Conservation (phyloP, 2,888 invertebrate species). For the Tolmerus cingulatus region DNA sequence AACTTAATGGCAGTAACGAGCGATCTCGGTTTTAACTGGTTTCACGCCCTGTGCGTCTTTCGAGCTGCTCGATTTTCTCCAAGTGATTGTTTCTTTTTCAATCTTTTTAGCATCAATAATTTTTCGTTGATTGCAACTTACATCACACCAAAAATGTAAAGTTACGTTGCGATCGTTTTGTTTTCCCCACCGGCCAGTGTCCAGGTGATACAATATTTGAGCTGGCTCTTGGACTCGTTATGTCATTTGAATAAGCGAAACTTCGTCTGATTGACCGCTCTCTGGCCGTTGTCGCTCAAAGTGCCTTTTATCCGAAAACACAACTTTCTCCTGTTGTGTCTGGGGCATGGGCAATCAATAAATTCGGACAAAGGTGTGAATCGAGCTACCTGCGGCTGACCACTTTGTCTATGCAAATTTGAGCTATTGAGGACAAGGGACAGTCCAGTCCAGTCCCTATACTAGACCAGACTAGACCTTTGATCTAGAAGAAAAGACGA, state of each 20-base stretch:
- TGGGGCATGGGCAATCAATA: not conserved
- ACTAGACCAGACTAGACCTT: not conserved
- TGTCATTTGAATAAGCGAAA: slow-evolving; percentile 37
- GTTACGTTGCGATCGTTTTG: not conserved
- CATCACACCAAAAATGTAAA: slow-evolving; percentile 16
- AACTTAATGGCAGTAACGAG: not conserved
- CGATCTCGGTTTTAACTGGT: not conserved
- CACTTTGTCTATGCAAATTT: not conserved
- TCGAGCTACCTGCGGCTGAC: not conserved
- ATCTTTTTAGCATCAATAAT: not conserved
- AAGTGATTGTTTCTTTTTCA: not conserved
- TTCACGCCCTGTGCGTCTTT: not conserved
- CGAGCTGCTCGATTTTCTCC: slow-evolving; percentile 9
- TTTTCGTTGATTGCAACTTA: not conserved
- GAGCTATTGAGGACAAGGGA: not conserved
- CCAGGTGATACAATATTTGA: slow-evolving; percentile 2
- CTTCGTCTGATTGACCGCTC: not conserved
- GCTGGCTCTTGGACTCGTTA: not conserved
- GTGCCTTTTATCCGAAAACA: not conserved
- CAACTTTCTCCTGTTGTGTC: slow-evolving; percentile 27
- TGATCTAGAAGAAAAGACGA: not conserved
- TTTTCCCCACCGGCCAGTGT: not conserved
- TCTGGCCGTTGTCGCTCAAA: not conserved
- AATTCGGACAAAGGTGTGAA: not conserved
- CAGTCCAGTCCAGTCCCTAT: not conserved